phyloP scores from a whole-genome alignment of 2,797 vertebrate genomes.

The Rhinatrema bivittatum region DNA sequence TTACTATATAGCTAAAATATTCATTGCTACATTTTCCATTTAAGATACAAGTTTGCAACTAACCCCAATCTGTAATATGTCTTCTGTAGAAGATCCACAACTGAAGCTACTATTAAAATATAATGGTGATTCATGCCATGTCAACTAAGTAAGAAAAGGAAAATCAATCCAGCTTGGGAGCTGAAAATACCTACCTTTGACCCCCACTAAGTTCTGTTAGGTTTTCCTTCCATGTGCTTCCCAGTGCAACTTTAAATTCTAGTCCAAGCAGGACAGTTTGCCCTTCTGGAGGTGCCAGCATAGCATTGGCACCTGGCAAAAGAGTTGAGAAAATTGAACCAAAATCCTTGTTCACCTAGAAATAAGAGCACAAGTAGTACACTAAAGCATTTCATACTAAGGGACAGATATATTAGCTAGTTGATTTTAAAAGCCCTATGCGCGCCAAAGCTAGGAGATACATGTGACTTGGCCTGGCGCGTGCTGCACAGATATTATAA shows the following conservation, averaged over 20 bases:
- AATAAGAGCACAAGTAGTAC: constrained; percentile 7
- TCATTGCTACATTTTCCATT: too few relatives aligned
- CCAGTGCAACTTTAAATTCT: constrained; percentile 88
- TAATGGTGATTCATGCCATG: too few relatives aligned
- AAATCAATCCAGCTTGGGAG: too few relatives aligned
- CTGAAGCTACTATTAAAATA: too few relatives aligned
- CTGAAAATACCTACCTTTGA: constrained; percentile 85
- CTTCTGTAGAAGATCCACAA: too few relatives aligned
- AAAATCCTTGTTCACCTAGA: constrained; percentile 90
- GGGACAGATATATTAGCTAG: neutral
- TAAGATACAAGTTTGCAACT: too few relatives aligned
- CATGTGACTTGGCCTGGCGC: neutral
- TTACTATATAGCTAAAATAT: too few relatives aligned
- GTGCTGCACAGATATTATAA: too few relatives aligned
- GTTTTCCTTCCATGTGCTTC: constrained; percentile 94
- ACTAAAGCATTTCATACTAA: neutral
- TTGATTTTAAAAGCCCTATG: too few relatives aligned
- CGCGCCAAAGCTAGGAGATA: neutral
- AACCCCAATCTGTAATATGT: too few relatives aligned
- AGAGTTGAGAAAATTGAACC: constrained; percentile 91
- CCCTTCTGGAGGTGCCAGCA: constrained; percentile 66
- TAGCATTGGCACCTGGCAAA: constrained; percentile 82
- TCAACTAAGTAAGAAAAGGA: too few relatives aligned
- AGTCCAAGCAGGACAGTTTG: constrained; percentile 69
- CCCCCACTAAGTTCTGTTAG: constrained; percentile 93